Evolutionary conservation across 2,113 vertebrate genomes (phyloP).

Genomic region (Anser cygnoides): DNA sequence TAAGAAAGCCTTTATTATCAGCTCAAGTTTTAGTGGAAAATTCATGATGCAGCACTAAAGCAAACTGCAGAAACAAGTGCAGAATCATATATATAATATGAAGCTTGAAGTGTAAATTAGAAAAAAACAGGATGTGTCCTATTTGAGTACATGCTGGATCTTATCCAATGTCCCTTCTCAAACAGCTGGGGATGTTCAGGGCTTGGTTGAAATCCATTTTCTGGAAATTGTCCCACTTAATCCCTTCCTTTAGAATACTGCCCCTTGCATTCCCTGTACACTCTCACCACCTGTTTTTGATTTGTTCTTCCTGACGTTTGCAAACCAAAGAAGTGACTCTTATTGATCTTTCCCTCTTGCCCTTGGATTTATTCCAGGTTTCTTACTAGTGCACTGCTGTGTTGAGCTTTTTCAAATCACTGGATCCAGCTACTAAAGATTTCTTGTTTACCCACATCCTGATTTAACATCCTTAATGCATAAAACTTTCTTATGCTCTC

Average conservation of each 20-base stretch:
- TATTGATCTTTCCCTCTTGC: constrained; percentile 13
- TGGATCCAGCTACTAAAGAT: neutral
- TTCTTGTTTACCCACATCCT: neutral
- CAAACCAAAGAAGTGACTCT: neutral
- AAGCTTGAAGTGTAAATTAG: neutral
- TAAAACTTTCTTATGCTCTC: neutral
- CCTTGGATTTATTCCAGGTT: constrained; percentile 37
- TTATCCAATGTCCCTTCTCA: neutral
- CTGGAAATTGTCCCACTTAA: constrained; percentile 34
- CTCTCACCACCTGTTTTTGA: constrained; percentile 28
- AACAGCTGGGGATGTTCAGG: constrained; percentile 7
- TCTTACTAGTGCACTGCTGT: neutral
- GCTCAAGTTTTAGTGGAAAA: neutral
- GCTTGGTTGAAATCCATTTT: constrained; percentile 24
- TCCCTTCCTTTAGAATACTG: neutral
- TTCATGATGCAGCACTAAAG: neutral
- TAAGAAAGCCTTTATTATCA: neutral
- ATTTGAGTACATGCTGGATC: neutral
- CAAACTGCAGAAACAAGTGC: neutral
- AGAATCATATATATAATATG: neutral
- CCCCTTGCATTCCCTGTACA: constrained; percentile 7
- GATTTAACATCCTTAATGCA: neutral
- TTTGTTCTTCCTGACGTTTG: constrained; percentile 58
- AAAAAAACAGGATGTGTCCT: neutral
- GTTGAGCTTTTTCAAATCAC: neutral